phyloP scores from a whole-genome alignment of 2,888 invertebrate species.

The Monochamus alternatus region DNA sequence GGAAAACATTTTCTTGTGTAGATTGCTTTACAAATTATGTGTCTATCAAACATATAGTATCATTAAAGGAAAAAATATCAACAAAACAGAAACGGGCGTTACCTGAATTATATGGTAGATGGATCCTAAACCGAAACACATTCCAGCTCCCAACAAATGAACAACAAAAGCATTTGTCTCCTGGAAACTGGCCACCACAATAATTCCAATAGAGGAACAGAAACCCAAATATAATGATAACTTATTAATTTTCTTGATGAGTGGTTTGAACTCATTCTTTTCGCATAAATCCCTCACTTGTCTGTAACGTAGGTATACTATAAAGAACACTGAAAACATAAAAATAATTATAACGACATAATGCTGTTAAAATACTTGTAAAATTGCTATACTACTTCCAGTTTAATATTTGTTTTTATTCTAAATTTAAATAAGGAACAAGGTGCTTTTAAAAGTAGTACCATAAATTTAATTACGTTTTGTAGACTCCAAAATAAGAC shows the following conservation, averaged over 20 bases:
- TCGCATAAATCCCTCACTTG: slow-evolving; percentile 72
- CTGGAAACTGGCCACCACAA: slow-evolving; percentile 83
- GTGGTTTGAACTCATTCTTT: slow-evolving; percentile 57
- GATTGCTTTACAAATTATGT: too few relatives aligned
- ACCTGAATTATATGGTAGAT: slow-evolving; percentile 44
- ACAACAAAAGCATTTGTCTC: slow-evolving; percentile 80
- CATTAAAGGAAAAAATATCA: background rate
- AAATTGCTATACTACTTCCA: too few relatives aligned
- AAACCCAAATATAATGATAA: slow-evolving; percentile 76
- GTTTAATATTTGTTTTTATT: too few relatives aligned
- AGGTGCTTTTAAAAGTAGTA: too few relatives aligned
- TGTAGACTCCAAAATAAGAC: too few relatives aligned
- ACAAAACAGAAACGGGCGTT: background rate
- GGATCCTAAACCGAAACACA: slow-evolving; percentile 74
- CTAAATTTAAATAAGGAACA: too few relatives aligned
- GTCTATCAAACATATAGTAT: background rate
- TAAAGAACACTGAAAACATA: slow-evolving; percentile 75
- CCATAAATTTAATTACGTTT: too few relatives aligned
- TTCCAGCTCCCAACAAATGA: slow-evolving; percentile 80
- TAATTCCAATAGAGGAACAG: slow-evolving; percentile 77
- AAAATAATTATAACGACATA: too few relatives aligned
- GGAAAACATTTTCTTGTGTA: too few relatives aligned
- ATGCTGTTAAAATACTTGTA: too few relatives aligned
- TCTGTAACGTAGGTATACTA: slow-evolving; percentile 80
- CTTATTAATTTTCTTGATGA: slow-evolving; percentile 65